These are phyloP conservation scores for Thymelicus acteon DNA, from an alignment of 2,888 invertebrate species.

Conservation along the genomic window DNA sequence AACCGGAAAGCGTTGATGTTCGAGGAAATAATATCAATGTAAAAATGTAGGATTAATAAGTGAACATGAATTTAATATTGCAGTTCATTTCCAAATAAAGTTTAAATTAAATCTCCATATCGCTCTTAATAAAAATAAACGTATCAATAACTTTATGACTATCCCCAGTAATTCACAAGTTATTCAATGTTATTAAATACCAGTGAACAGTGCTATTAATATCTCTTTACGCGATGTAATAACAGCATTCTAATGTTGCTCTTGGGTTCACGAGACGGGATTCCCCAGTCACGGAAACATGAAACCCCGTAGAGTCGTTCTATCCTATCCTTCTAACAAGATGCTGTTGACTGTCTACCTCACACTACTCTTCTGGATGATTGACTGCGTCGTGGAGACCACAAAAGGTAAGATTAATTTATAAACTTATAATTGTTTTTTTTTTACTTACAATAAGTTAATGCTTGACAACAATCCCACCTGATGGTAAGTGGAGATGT, in stretches of 20 bases:
- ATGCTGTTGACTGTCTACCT: conserved; percentile 73
- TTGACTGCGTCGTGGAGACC: conserved; percentile 77
- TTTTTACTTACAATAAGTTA: too few species aligned
- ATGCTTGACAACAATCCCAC: too few species aligned
- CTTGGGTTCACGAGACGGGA: conserved; percentile 62
- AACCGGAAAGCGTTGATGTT: not conserved
- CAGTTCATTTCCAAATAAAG: conserved; percentile 3
- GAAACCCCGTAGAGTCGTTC: conserved; percentile 71
- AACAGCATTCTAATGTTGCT: conserved; percentile 69
- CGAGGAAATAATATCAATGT: conserved; percentile 15
- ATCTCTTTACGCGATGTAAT: conserved; percentile 10
- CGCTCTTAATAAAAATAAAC: too few species aligned
- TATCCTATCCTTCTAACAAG: conserved; percentile 62
- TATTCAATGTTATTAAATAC: not conserved
- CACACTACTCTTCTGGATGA: conserved; percentile 74
- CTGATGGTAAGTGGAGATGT: too few species aligned
- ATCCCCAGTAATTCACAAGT: not conserved
- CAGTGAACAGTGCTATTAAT: not conserved
- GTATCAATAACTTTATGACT: not conserved
- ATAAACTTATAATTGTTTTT: too few species aligned
- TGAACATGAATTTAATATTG: not conserved
- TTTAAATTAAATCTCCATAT: not conserved
- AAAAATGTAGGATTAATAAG: conserved; percentile 8
- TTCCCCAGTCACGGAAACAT: conserved; percentile 68
- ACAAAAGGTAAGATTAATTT: conserved; percentile 68